Conservation (phyloP, 2,888 invertebrate genomes). For the Neoascia interrupta region DNA sequence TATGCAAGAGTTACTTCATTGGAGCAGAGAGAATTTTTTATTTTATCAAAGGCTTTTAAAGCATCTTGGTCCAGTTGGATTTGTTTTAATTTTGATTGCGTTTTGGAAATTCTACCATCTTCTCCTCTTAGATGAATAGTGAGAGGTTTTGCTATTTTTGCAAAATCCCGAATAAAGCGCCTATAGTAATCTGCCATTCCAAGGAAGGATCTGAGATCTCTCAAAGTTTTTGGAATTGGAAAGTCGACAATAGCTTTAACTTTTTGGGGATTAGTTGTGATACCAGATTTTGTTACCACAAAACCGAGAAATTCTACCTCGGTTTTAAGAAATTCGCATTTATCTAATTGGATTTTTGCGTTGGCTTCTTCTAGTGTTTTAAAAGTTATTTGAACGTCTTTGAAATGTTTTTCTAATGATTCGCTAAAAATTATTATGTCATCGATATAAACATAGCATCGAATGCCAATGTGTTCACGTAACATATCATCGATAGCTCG, state of each 20-base stretch:
- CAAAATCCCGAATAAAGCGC: slow-evolving; percentile 21
- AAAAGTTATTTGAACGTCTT: too few relatives aligned
- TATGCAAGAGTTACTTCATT: too few relatives aligned
- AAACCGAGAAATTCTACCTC: slow-evolving; percentile 21
- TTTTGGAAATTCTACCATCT: slow-evolving; percentile 39
- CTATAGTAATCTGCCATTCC: slow-evolving; percentile 34
- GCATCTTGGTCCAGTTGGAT: too few relatives aligned
- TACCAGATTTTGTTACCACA: slow-evolving; percentile 27
- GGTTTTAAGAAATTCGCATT: slow-evolving; percentile 27
- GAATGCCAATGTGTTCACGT: too few relatives aligned
- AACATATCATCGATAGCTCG: too few relatives aligned
- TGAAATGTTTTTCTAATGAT: too few relatives aligned
- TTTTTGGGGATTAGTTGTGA: slow-evolving; percentile 37
- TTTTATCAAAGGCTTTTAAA: too few relatives aligned
- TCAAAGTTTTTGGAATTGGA: slow-evolving; percentile 34
- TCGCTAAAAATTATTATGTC: too few relatives aligned
- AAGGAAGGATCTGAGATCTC: slow-evolving; percentile 29
- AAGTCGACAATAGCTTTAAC: slow-evolving; percentile 37
- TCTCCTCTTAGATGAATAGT: slow-evolving; percentile 42
- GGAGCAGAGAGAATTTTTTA: too few relatives aligned
- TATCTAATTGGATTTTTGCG: slow-evolving; percentile 38
- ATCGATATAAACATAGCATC: too few relatives aligned
- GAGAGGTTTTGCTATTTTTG: slow-evolving; percentile 20
- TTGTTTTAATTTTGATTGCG: too few relatives aligned
- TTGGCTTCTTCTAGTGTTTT: slow-evolving; percentile 3